A percentile compares a stretch with the other conserved stretches of the same genome.
phyloP scores from a whole-genome alignment of 2,797 vertebrate genomes.

The Mus spretus region DNA sequence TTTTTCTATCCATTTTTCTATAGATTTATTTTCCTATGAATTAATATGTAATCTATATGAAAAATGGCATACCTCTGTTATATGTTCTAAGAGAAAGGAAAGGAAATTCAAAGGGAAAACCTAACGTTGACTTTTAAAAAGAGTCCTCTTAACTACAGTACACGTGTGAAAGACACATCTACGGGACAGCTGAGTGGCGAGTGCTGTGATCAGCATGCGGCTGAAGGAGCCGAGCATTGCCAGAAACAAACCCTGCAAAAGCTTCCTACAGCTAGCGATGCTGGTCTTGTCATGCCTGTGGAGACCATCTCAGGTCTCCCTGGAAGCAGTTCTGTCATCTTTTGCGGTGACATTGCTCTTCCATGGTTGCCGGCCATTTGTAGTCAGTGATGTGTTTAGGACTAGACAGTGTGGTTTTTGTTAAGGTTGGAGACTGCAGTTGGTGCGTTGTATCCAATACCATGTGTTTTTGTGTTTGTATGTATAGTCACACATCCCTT shows the following conservation, averaged over 20 bases:
- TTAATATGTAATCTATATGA: conserved; percentile 15
- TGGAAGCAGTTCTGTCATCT: conserved; percentile 7
- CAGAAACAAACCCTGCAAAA: background rate
- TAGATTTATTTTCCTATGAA: conserved; percentile 5
- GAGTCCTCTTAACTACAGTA: background rate
- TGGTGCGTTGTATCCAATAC: background rate
- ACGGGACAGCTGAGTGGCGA: background rate
- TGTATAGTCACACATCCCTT: background rate
- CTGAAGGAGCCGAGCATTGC: background rate
- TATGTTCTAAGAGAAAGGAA: conserved; percentile 24
- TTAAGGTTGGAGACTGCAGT: background rate
- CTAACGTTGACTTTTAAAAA: conserved; percentile 37
- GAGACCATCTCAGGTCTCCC: conserved; percentile 30
- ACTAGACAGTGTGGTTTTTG: background rate
- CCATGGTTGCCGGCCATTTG: background rate
- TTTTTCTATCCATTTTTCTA: conserved; percentile 18
- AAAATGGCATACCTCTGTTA: conserved; percentile 7
- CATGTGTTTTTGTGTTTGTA: background rate
- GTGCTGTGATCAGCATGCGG: background rate
- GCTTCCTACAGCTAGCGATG: conserved; percentile 42
- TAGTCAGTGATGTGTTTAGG: background rate
- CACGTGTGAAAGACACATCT: background rate
- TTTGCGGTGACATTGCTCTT: background rate
- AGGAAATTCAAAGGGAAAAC: conserved; percentile 26
- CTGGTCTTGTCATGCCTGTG: background rate